phyloP scores from a whole-genome alignment of 2,797 vertebrate species.

The Mallotus villosus region DNA sequence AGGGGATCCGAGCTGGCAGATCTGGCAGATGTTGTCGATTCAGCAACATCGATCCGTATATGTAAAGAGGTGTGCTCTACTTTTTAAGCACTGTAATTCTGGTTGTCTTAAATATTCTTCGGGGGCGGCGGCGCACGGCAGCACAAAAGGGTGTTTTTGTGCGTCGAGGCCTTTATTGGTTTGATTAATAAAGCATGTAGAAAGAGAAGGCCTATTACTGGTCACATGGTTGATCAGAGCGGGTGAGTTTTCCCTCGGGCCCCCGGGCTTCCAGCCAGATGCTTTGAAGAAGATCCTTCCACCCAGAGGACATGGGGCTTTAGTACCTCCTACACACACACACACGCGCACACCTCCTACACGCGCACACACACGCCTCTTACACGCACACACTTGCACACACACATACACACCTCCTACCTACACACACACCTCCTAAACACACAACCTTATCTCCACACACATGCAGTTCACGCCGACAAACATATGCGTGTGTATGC shows the following conservation, averaged over 20 bases:
- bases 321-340: constrained; percentile 65
- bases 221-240: constrained; percentile 73
- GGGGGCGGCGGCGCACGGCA: constrained; percentile 46
- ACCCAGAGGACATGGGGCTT: constrained; percentile 74
- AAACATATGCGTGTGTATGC: too few species aligned
- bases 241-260: constrained; percentile 70
- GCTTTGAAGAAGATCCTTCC: constrained; percentile 80
- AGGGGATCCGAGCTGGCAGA: constrained; percentile 69
- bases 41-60: constrained; percentile 67
- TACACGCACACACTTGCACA: constrained; percentile 13
- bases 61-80: constrained; percentile 42
- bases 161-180: constrained; percentile 55
- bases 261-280: constrained; percentile 65
- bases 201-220: constrained; percentile 61
- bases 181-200: constrained; percentile 59
- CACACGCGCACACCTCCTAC: constrained; percentile 39
- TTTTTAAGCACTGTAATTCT: constrained; percentile 63
- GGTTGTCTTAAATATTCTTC: constrained; percentile 45
- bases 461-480: background rate
- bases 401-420: constrained; percentile 20
- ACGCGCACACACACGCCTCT: constrained; percentile 18
- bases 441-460: background rate
- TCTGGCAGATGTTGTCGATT: constrained; percentile 74
- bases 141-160: constrained; percentile 54
- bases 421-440: background rate